These are phyloP conservation scores for Mythimna vitellina DNA, from an alignment of 2,888 invertebrate genomes.

Conservation along the genomic window DNA sequence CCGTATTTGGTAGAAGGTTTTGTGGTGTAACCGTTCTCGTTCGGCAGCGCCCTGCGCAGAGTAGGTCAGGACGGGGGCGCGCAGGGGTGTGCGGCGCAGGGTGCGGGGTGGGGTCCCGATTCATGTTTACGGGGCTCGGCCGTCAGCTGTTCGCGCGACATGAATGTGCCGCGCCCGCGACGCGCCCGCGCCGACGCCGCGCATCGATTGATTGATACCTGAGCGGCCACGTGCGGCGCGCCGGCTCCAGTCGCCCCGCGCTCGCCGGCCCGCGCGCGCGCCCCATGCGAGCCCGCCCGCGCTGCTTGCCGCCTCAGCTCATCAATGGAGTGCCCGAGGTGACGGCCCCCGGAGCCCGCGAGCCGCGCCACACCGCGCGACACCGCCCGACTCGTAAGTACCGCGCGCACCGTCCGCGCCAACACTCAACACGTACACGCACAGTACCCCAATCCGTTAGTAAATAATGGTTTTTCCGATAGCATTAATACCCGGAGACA, in stretches of 20 bases:
- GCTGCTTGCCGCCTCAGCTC: slow-evolving; percentile 72
- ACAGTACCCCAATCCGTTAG: slow-evolving; percentile 70
- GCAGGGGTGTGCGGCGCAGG: slow-evolving; percentile 62
- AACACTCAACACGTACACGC: slow-evolving; percentile 69
- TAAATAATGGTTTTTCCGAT: slow-evolving; percentile 79
- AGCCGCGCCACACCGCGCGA: slow-evolving; percentile 61
- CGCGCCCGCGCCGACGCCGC: slow-evolving; percentile 72
- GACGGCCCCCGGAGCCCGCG: slow-evolving; percentile 76
- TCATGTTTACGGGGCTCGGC: slow-evolving; percentile 88
- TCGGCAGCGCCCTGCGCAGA: slow-evolving; percentile 72
- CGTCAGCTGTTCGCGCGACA: slow-evolving; percentile 89
- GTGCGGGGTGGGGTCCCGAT: slow-evolving; percentile 74
- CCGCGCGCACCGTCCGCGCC: slow-evolving; percentile 59
- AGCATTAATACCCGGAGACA: slow-evolving; percentile 74
- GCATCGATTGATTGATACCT: slow-evolving; percentile 89
- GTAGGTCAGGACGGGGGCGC: slow-evolving; percentile 70
- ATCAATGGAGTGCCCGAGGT: slow-evolving; percentile 86
- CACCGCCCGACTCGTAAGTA: slow-evolving; percentile 70
- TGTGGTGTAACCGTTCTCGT: slow-evolving; percentile 53
- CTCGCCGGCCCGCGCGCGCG: slow-evolving; percentile 82
- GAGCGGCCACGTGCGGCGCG: slow-evolving; percentile 77
- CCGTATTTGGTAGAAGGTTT: slow-evolving; percentile 41
- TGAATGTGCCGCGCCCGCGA: slow-evolving; percentile 88
- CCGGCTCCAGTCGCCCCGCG: slow-evolving; percentile 82
- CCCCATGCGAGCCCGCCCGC: slow-evolving; percentile 74